phyloP scores from a whole-genome alignment of 2,797 vertebrate species.

The Smutsia gigantea region DNA sequence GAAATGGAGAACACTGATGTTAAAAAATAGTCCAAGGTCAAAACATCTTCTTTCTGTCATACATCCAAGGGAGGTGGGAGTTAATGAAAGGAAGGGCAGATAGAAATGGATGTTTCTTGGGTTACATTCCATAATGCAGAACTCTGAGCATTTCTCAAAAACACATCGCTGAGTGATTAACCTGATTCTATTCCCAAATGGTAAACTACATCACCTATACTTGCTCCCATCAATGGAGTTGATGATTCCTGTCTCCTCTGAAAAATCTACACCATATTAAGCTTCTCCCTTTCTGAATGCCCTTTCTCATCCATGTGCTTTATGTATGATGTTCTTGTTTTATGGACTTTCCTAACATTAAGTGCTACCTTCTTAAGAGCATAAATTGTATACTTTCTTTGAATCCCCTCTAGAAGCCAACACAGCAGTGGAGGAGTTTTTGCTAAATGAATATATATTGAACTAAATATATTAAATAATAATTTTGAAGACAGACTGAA shows the following conservation, averaged over 20 bases:
- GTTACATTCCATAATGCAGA: neutral
- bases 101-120: neutral
- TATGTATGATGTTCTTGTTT: neutral
- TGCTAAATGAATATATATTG: neutral
- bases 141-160: neutral
- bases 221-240: neutral
- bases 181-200: neutral
- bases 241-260: neutral
- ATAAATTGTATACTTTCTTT: neutral
- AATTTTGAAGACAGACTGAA: neutral
- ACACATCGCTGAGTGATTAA: neutral
- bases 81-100: neutral
- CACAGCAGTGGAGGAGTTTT: neutral
- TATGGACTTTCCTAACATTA: neutral
- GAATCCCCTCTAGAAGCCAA: neutral
- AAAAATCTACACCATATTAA: neutral
- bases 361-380: neutral
- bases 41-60: neutral
- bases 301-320: neutral
- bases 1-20: neutral
- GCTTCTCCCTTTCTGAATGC: neutral
- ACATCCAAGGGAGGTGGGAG: neutral
- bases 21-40: neutral
- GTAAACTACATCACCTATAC: neutral
- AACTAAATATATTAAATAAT: slow-evolving; percentile 25